phyloP scores from a whole-genome alignment of 2,797 vertebrate species.

The Vipera ursinii region DNA sequence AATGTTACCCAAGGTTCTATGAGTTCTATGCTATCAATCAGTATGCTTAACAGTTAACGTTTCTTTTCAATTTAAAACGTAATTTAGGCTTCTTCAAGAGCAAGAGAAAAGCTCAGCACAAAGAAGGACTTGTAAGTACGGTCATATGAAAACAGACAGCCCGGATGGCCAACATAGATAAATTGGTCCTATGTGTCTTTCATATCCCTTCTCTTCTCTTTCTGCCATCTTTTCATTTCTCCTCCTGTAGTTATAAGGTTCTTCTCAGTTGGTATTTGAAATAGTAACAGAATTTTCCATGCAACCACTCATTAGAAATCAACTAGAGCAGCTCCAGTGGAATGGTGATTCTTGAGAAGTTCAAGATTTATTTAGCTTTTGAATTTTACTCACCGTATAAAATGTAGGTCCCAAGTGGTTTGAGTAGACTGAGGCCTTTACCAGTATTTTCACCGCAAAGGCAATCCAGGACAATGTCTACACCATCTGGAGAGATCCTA shows the following conservation, averaged over 20 bases:
- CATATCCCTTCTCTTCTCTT: neutral
- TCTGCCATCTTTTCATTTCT: neutral
- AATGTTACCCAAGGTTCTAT: neutral
- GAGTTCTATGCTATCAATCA: neutral
- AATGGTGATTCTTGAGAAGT: neutral
- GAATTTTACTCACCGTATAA: constrained; percentile 84
- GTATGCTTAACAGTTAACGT: neutral
- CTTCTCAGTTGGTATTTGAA: neutral
- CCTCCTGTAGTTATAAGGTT: neutral
- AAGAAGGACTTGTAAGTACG: neutral
- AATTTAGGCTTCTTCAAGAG: neutral
- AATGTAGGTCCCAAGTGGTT: constrained; percentile 94
- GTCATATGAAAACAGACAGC: neutral
- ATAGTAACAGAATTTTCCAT: neutral
- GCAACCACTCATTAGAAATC: neutral
- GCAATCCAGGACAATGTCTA: constrained; percentile 95
- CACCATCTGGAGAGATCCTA: constrained; percentile 93
- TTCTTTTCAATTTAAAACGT: neutral
- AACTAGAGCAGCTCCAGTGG: neutral
- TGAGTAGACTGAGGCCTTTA: constrained; percentile 92
- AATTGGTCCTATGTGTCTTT: neutral
- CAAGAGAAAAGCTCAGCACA: neutral
- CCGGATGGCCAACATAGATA: neutral
- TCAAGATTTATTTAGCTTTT: neutral
- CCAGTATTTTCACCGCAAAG: constrained; percentile 96